phyloP scores from a whole-genome alignment of 1,140 invertebrate species.

The Diorhabda sublineata region DNA sequence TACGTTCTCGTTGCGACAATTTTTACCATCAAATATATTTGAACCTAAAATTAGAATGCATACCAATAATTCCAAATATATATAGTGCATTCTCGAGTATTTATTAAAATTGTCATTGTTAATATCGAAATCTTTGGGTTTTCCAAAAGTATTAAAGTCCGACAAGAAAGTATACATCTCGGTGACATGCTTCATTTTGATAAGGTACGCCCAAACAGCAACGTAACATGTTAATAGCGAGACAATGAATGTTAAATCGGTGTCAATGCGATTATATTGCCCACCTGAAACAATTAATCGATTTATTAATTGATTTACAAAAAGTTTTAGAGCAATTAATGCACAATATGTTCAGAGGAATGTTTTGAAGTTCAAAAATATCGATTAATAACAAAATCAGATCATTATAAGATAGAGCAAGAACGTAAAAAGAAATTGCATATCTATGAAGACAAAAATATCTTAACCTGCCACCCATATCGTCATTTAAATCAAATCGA shows the following conservation, averaged over 20 bases:
- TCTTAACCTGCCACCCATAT: too few species aligned
- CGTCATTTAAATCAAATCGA: too few species aligned
- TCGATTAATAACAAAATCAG: neutral
- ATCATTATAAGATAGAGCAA: too few species aligned
- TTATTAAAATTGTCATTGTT: neutral
- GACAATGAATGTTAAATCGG: neutral
- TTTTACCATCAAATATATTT: neutral
- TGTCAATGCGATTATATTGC: neutral
- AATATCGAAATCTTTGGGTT: slow-evolving; percentile 2
- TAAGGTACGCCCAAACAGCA: neutral
- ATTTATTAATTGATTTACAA: neutral
- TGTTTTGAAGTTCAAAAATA: neutral
- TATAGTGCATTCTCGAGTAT: neutral
- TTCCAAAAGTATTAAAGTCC: slow-evolving; percentile 1
- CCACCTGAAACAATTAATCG: neutral
- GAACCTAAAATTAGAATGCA: neutral
- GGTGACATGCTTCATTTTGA: neutral
- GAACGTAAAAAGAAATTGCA: too few species aligned
- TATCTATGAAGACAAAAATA: too few species aligned
- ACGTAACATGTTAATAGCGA: neutral
- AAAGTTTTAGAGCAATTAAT: neutral
- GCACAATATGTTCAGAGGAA: neutral
- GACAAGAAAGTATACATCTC: neutral
- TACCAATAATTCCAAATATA: neutral
- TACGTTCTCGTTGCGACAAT: slow-evolving; percentile 12